Base-by-base conservation (phyloP, 2,797 vertebrate species). In the Myotis myotis region DNA sequence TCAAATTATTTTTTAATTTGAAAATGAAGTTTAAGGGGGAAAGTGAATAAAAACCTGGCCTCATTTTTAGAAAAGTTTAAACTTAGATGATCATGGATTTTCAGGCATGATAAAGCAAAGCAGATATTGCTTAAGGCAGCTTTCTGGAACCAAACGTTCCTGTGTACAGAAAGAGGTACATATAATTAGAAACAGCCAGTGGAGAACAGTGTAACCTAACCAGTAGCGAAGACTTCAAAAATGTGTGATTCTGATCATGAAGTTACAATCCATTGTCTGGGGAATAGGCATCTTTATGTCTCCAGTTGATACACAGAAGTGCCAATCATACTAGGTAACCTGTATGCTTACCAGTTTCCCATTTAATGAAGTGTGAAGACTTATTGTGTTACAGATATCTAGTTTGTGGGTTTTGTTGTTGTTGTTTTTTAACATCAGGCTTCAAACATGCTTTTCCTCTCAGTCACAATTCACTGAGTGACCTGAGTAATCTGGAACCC, bases 1-100 rank as follows among this genome's bases (percentile, higher is more conserved):
- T 93, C n/a, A 81, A 89, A 62, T 94, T 38, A 85, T 92, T 90
- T 89, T 92, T 84, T 91, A 87, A 81, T 44, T 33, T 60, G 36
- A 86, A 91, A 55, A 95, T 41, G 41, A 93, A 96, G 44, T 83
- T 66, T 68, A 62, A 36, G 57, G 55, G 15, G 13, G 62, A 38
- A 60, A n/a, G 16, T 15, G 60, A 53, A 19, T 68, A 55, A 79
- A 8, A 88, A 44, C 22, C 38, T 87, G 16, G 51, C 11, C 6
- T 91, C 19, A 17, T 68, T 91, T 89, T 89, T 93, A 68, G 74
- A 78, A 89, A 84, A 57, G 25, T 22, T 76, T 83, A 83, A 64
- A 30, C 57, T n/a, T 95, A 85, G 53, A 80, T 9, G 17, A 82
- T 82, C 57, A 86, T 82, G 51, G 64, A 53, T 20, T 75, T 92